Evolutionary conservation across 2,797 vertebrate genomes (phyloP).

Genomic region (Crocodylus rhombifer): DNA sequence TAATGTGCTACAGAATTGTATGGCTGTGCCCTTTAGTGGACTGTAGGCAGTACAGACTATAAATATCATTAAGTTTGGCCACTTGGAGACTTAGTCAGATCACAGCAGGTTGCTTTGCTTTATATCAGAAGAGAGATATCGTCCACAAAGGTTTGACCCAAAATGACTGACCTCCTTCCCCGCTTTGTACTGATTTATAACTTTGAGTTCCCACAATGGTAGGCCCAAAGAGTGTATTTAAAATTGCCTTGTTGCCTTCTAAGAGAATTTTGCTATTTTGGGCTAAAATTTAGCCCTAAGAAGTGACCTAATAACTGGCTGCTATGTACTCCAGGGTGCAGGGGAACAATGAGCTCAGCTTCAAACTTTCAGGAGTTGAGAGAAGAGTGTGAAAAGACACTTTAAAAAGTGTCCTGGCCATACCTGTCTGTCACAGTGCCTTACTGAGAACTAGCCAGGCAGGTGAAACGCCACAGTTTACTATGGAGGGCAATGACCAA

Average conservation of each 20-base stretch:
- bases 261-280: fast-evolving
- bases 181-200: no score
- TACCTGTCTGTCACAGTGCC: background rate
- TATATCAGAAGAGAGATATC: no score
- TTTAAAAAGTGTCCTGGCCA: background rate
- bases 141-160: background rate
- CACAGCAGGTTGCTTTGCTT: background rate
- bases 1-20: background rate
- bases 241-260: fast-evolving
- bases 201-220: no score
- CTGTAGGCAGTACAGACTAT: background rate
- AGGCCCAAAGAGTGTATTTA: background rate
- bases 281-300: background rate
- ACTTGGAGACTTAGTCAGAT: background rate
- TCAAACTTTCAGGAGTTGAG: background rate
- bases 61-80: background rate
- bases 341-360: background rate
- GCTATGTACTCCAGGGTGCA: background rate
- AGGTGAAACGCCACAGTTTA: constrained; percentile 34
- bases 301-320: background rate
- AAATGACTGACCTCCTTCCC: no score
- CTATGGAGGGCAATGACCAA: background rate
- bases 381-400: background rate
- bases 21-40: background rate
- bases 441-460: background rate